Evolutionary conservation across 2,797 vertebrate species (phyloP).

Genomic region (Oreochromis mossambicus): DNA sequence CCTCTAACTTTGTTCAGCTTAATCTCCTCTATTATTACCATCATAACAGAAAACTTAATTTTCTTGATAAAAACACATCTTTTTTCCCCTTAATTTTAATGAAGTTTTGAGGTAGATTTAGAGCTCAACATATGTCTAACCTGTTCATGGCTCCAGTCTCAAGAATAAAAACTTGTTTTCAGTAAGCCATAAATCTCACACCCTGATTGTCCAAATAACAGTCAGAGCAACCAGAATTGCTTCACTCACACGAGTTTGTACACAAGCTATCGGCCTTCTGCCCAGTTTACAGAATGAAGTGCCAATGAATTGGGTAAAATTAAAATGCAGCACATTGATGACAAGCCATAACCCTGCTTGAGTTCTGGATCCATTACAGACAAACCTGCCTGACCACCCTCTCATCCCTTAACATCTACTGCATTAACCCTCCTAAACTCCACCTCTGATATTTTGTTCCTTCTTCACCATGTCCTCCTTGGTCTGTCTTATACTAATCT

Average conservation of each 20-base stretch:
- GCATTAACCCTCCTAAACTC: neutral
- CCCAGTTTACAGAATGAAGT: neutral
- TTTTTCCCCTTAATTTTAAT: neutral
- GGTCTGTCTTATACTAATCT: constrained; percentile 5
- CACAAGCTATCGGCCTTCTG: neutral
- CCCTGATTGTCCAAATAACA: neutral
- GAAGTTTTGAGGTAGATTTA: constrained; percentile 12
- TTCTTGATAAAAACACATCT: neutral
- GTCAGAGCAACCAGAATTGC: neutral
- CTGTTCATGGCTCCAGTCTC: constrained; percentile 14
- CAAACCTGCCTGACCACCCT: neutral
- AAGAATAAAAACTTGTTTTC: neutral
- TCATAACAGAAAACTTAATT: neutral
- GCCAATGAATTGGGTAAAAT: constrained; percentile 20
- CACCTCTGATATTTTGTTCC: neutral
- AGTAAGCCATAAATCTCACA: neutral
- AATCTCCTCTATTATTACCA: neutral
- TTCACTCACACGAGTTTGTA: neutral
- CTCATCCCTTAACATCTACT: neutral
- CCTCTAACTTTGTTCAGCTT: neutral
- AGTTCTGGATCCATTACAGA: constrained; percentile 17
- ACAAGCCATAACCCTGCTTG: neutral
- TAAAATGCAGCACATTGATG: neutral
- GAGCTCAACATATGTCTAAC: neutral
- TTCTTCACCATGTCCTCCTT: neutral